Conservation (phyloP, 2,888 invertebrate species). For the Lithosia quadra region DNA sequence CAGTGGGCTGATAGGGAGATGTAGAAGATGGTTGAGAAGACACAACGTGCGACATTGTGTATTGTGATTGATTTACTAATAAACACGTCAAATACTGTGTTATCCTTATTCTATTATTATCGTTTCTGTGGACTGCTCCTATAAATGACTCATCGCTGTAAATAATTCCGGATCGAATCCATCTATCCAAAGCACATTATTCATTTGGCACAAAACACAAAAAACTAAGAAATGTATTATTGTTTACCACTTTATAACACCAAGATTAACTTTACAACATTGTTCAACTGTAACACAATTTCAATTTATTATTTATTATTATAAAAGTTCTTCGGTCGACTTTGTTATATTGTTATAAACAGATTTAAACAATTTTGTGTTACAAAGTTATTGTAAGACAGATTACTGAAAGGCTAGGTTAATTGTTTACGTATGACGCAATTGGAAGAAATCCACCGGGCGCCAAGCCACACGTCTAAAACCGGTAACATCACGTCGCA, state of each 20-base stretch:
- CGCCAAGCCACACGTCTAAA: neutral
- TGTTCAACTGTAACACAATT: neutral
- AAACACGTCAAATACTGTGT: neutral
- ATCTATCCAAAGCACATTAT: conserved; percentile 2
- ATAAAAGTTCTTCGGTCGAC: conserved; percentile 1
- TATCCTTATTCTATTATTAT: neutral
- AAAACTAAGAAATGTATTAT: neutral
- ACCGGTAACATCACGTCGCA: neutral
- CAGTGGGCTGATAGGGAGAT: conserved; percentile 50
- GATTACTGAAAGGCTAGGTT: neutral
- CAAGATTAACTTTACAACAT: neutral
- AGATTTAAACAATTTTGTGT: neutral
- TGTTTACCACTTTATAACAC: neutral
- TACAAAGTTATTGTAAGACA: neutral
- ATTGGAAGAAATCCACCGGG: neutral
- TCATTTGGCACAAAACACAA: neutral
- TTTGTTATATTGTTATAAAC: neutral
- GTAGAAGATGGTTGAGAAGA: conserved; percentile 50
- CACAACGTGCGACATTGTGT: conserved; percentile 47
- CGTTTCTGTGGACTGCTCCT: conserved; percentile 26
- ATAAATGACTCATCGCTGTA: conserved; percentile 31
- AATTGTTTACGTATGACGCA: conserved; percentile 10
- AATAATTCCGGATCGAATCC: conserved; percentile 19
- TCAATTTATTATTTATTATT: neutral
- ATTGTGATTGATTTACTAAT: neutral